Evolutionary conservation across 1,140 invertebrate species (phyloP).

Genomic region (Galendromus occidentalis): DNA sequence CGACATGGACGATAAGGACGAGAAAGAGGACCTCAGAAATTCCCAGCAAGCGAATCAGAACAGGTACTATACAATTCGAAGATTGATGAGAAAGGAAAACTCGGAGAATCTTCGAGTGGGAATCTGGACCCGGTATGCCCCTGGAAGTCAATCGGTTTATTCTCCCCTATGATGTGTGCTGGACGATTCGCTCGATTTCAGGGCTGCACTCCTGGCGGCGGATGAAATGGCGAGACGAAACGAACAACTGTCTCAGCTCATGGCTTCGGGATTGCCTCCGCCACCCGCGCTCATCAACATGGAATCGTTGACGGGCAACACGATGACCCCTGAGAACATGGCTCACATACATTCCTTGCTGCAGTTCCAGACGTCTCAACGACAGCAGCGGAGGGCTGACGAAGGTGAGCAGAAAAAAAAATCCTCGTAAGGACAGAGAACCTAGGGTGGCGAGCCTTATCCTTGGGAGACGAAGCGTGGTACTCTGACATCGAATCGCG

Average conservation of each 20-base stretch:
- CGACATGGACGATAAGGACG: slow-evolving; percentile 12
- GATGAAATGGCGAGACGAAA: not conserved
- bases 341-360: not conserved
- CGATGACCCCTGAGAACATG: not conserved
- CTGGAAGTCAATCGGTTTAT: not conserved
- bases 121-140: not conserved
- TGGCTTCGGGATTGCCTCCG: slow-evolving; percentile 22
- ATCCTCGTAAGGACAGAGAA: not conserved
- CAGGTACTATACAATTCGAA: not conserved
- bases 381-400: not conserved
- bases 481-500: too few species aligned
- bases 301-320: not conserved
- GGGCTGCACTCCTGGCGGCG: not conserved
- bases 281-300: slow-evolving; percentile 10
- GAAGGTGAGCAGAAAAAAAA: not conserved
- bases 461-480: not conserved
- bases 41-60: not conserved
- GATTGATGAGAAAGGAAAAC: not conserved
- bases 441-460: not conserved
- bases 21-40: not conserved
- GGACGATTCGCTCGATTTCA: not conserved
- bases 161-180: not conserved
- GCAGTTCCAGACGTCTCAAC: not conserved
- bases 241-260: not conserved
- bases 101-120: not conserved